phyloP scores from a whole-genome alignment of 23 tunicate species.

The Oikopleura vanhoeffeni region DNA sequence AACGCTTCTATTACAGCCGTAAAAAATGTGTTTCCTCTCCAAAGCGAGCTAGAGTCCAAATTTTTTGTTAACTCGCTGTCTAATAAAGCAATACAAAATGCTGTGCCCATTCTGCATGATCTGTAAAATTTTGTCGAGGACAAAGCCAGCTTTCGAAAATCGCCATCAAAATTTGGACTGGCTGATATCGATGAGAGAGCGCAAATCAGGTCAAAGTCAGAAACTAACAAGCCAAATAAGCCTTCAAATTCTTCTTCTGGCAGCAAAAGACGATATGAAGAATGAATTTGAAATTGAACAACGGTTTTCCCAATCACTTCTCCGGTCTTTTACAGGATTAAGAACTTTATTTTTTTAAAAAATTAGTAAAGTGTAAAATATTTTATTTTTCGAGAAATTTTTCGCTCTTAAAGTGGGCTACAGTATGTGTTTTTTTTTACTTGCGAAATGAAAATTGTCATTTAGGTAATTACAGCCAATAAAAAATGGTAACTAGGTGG shows the following conservation, averaged over 20 bases:
- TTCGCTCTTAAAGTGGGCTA: too few species aligned
- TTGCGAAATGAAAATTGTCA: too few species aligned
- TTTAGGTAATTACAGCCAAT: too few species aligned
- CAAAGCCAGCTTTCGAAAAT: not conserved
- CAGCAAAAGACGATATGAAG: not conserved
- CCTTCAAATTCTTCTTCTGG: constrained; percentile 4
- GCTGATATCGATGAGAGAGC: not conserved
- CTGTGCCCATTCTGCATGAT: not conserved
- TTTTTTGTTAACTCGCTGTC: not conserved
- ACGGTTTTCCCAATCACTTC: not conserved
- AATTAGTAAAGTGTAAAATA: too few species aligned
- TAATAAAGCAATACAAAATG: not conserved
- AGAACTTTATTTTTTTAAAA: too few species aligned
- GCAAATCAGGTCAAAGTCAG: not conserved
- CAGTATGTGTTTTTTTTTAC: too few species aligned
- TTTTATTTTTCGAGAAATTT: too few species aligned
- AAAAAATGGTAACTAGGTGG: too few species aligned
- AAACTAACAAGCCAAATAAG: not conserved
- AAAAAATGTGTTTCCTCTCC: constrained; percentile 10
- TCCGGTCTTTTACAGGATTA: too few species aligned
- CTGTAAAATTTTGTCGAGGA: not conserved
- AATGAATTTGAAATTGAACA: not conserved
- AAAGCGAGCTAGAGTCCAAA: not conserved
- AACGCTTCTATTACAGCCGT: not conserved
- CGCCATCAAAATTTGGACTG: not conserved